Conservation (phyloP, 2,888 invertebrate species). For the Macrosiphum euphorbiae region DNA sequence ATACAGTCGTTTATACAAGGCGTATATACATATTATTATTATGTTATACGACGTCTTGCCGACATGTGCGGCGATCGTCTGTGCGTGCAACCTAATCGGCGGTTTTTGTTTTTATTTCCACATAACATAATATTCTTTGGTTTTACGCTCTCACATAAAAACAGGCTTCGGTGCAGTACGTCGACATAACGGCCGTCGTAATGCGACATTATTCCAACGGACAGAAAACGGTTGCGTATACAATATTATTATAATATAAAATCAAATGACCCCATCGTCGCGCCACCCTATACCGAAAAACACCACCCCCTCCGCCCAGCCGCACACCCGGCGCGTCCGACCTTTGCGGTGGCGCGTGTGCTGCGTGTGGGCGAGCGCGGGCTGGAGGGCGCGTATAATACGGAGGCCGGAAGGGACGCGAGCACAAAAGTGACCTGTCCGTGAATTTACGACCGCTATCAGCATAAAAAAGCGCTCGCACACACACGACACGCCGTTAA, state of each 20-base stretch:
- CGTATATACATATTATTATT: no score
- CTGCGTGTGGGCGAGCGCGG: neutral
- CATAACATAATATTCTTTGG: neutral
- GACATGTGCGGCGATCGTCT: no score
- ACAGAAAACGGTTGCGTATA: neutral
- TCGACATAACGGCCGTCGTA: neutral
- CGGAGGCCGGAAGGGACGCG: neutral
- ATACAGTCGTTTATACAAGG: no score
- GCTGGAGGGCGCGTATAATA: neutral
- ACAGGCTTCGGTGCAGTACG: neutral
- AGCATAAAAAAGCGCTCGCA: conserved; percentile 27
- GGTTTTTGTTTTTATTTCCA: no score
- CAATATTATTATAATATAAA: neutral
- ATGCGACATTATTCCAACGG: neutral
- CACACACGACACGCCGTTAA: neutral
- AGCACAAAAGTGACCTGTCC: conserved; percentile 30
- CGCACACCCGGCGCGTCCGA: neutral
- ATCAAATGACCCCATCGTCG: neutral
- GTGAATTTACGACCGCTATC: conserved; percentile 39
- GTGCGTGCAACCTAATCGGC: no score
- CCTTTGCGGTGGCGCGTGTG: neutral
- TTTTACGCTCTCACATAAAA: neutral
- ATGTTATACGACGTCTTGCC: no score
- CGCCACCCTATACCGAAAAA: neutral
- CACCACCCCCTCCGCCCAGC: no score